phyloP scores from a whole-genome alignment of 2,113 vertebrate genomes.

The Scophthalmus maximus region DNA sequence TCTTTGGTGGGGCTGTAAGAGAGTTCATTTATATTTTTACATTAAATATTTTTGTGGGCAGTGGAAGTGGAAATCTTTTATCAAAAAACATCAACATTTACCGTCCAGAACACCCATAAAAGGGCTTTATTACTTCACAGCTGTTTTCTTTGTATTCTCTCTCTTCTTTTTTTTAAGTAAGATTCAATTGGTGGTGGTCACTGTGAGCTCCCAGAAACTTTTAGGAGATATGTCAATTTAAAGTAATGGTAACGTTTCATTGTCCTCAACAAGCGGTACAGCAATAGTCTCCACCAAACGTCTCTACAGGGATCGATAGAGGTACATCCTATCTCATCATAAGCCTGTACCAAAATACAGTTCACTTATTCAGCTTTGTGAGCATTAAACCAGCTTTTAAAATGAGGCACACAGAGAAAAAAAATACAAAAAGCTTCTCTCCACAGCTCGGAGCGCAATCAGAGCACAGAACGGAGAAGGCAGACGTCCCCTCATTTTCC shows the following conservation, averaged over 20 bases:
- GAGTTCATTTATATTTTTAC: too few relatives aligned
- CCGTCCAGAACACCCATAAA: too few relatives aligned
- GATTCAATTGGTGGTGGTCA: neutral
- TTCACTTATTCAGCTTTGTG: neutral
- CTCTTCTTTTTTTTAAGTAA: neutral
- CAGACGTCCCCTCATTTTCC: conserved; percentile 8
- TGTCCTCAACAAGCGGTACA: neutral
- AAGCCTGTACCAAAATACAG: neutral
- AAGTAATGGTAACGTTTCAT: neutral
- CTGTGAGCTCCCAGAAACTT: too few relatives aligned
- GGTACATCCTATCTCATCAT: neutral
- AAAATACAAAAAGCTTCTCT: too few relatives aligned
- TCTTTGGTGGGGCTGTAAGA: neutral
- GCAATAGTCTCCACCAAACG: neutral
- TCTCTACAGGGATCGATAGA: neutral
- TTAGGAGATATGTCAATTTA: too few relatives aligned
- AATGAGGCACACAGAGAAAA: too few relatives aligned
- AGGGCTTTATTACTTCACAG: too few relatives aligned
- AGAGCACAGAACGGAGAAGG: neutral
- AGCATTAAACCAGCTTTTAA: neutral
- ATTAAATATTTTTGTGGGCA: neutral
- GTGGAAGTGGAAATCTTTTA: too few relatives aligned
- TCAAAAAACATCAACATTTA: too few relatives aligned
- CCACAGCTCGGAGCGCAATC: too few relatives aligned
- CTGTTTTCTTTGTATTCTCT: too few relatives aligned